Evolutionary conservation across 2,113 vertebrate genomes (phyloP).

Genomic region (Taxidea taxus): DNA sequence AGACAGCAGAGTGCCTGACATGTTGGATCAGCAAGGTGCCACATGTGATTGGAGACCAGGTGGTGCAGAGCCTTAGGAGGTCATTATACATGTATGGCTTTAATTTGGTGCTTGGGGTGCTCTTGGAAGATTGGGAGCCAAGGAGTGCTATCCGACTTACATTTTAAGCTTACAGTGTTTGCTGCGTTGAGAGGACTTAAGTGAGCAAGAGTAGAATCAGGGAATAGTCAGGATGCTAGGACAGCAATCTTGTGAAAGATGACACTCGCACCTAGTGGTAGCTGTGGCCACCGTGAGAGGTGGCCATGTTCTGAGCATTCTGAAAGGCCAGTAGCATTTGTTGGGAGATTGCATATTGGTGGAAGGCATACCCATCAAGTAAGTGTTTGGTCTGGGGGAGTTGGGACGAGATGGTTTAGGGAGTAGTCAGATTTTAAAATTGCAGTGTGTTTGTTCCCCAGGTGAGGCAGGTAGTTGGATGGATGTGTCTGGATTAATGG

Average conservation of each 20-base stretch:
- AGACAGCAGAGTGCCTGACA: neutral
- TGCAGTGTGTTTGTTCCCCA: fast-evolving
- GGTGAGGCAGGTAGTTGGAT: neutral
- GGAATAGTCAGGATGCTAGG: too few species aligned
- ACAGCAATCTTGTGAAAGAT: neutral
- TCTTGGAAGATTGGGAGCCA: neutral
- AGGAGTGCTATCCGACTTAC: neutral
- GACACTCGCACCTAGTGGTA: neutral
- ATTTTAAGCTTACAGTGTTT: neutral
- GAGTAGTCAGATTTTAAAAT: neutral
- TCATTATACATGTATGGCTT: neutral
- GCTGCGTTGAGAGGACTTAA: neutral
- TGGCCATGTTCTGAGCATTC: neutral
- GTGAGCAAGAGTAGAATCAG: neutral
- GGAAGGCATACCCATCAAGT: neutral
- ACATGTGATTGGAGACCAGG: too few species aligned
- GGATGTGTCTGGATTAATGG: neutral
- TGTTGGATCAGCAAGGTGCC: neutral
- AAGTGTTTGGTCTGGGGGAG: neutral
- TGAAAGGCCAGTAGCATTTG: neutral
- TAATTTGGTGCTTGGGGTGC: neutral
- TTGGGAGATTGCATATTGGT: neutral
- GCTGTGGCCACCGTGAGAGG: neutral
- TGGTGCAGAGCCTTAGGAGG: neutral
- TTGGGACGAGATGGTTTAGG: neutral